Evolutionary conservation across 2,888 invertebrate species (phyloP), one percentile per base, ranked within the genome.

Genomic region (Nasonia oneida): DNA sequence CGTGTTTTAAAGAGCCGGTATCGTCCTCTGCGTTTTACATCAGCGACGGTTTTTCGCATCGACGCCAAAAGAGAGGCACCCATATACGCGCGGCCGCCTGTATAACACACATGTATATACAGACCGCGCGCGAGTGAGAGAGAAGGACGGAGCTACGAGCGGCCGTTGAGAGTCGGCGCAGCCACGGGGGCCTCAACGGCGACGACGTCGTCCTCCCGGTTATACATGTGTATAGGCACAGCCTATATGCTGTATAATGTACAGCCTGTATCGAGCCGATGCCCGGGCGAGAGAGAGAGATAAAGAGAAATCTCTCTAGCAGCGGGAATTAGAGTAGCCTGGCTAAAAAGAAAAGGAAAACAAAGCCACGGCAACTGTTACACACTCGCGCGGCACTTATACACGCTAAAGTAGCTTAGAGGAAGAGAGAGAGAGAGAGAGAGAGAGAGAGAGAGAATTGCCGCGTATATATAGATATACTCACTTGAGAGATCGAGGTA

Each of bases 321-420:
- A 39, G 71, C 39, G 18, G 37, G 71, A 64, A 64, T 64, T 67
- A 29, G 67, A 33, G 29, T 67, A 67, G 67, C 12, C 4, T 67
- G 33, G 67, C 67, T 67, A 33, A 67, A 67, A 33, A 29, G 67
- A 78, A 23, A 78, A 78, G 39, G n/a, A 42, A 64, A 77, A 77
- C 18, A 50, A 79, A 70, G 53, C n/a, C 29, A 57, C n/a, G 23
- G 29, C n/a, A 67, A 33, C 33, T 33, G 33, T 29, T 67, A 67
- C 67, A 67, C 67, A 29, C n/a, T 33, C 67, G 29, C 67, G 6
- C n/a, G 2, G 5, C 67, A 6, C 67, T 3, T 1, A 15, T 29
- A 14, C 33, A 29, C 33, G 23, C 67, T 12, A 67, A 10, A 67
- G 12, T 23, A 8, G 3, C 12, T 14, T 29, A 67, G 8, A 67